Base-by-base conservation (phyloP, 2,797 vertebrate species). In the Pseudomugil tenellus region DNA sequence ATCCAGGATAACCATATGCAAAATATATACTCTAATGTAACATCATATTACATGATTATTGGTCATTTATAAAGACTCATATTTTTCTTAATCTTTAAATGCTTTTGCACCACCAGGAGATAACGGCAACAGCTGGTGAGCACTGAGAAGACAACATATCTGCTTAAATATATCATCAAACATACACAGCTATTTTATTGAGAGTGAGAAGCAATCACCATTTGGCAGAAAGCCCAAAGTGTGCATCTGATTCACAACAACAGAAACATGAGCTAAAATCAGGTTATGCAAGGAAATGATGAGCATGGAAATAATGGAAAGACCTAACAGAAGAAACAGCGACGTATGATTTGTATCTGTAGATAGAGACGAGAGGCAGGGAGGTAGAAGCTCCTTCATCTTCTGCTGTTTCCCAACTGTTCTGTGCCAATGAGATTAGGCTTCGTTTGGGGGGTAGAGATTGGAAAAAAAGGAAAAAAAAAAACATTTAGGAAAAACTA, bases 331-430 rank as follows among this genome's bases (percentile, higher is more conserved):
- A 81, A 84, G 63, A 83, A 43, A 41, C 39, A 43, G 80, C 74
- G 65, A 78, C 59, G 77, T 75, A 48, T 84, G 84, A 90, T 88
- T 51, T 67, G 65, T 83, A 81, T 92, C 79, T 74, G 62, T 57
- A 25, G 26, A 23, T n/a, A 29, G 69, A 57, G 67, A 67, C 66
- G 41, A 60, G 51, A 70, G 76, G 48, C 10, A 29, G 59, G 13
- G 74, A 28, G 2, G 58, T 63, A 10, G 67, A 57, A 64, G 65
- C 72, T 66, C 28, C 76, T 70, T 71, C 72, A 84, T 86, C 75
- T 63, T 14, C 28, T 62, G 67, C 67, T 87, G 80, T 71, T 79
- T 74, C 57, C 39, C 53, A 55, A 5, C 21, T 56, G 23, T 8
- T 51, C 69, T 75, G 84, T 17, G 39, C 41, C 37, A n/a, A 54